Evolutionary conservation across 1,140 invertebrate species (phyloP), one percentile per base, ranked within the genome.

Genomic region (Amphibalanus amphitrite): DNA sequence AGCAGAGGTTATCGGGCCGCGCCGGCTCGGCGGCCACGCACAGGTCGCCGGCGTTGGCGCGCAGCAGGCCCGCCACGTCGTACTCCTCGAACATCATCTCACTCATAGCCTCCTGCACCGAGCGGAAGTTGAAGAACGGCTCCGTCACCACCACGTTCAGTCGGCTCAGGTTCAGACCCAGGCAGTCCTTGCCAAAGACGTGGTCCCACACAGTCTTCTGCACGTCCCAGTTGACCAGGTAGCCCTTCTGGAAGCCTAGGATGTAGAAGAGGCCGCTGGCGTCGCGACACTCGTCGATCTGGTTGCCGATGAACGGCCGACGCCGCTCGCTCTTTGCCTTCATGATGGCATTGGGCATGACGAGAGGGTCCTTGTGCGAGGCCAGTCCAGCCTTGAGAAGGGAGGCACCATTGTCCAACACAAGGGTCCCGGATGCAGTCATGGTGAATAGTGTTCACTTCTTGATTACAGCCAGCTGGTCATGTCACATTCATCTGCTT

Each of bases 31-130:
- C 82, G 74, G 84, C 84, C 73, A 81, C 81, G 69, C 80, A 81
- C 40, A 86, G 76, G 74, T 81, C 80, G 3, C 81, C 81, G 73
- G 83, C 84, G 78, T 93, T 95, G 30, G 90, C 89, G 77, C 89
- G 84, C 67, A 93, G 83, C 68, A 98, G 82, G 13, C 89, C 88
- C 70, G 90, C 86, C 77, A 95, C 93, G 76, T 94, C 92, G 79
- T 95, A 98, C 80, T 98, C 95, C 81, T 99, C 97, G 82, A 98
- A 99, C 71, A 98, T 90, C 74, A 98, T 91, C 83, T 99, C 97
- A 64, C 89, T 88, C 80, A 94, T 90, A 23, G 88, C 91, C 81
- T 98, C 94, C 82, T 97, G 92, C 69, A 96, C 88, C 13, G 91
- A 90, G 13, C 85, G 82, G 81, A 98, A 98, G 80, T 98, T 97